Conservation (phyloP, 1,140 invertebrate genomes). For the Dreissena rostriformis region DNA sequence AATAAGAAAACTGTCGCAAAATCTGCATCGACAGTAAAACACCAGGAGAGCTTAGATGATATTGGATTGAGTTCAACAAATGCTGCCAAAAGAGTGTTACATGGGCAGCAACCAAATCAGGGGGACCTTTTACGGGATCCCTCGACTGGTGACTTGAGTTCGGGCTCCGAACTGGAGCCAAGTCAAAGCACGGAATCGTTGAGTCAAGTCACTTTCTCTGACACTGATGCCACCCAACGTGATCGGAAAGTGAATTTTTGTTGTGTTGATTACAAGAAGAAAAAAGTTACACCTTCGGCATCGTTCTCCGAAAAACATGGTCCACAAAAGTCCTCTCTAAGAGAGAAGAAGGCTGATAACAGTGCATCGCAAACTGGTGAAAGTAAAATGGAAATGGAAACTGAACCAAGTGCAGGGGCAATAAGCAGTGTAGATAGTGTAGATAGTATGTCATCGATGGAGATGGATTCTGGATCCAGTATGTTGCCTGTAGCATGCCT, state of each 20-base stretch:
- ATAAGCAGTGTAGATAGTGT: no score
- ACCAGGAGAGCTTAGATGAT: neutral
- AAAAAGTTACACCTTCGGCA: neutral
- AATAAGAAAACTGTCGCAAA: neutral
- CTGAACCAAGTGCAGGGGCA: no score
- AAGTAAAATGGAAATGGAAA: no score
- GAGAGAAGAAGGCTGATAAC: no score
- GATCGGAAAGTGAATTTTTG: slow-evolving; percentile 26
- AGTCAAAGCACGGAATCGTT: neutral
- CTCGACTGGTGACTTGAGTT: slow-evolving; percentile 18
- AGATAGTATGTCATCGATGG: no score
- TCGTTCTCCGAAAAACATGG: no score
- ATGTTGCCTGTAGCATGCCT: no score
- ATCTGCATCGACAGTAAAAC: neutral
- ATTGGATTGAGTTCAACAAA: neutral
- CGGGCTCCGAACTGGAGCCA: neutral
- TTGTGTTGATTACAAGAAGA: slow-evolving; percentile 54
- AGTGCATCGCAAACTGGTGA: no score
- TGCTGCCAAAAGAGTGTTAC: slow-evolving; percentile 21
- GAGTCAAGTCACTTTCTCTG: slow-evolving; percentile 4
- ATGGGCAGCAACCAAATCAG: slow-evolving; percentile 37
- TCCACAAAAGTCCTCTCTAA: no score
- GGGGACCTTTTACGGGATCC: slow-evolving; percentile 25
- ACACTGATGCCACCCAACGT: neutral
- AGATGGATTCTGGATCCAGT: no score